A percentile compares a stretch with the other conserved stretches of the same genome.
These are phyloP conservation scores for Chelon auratus DNA, from an alignment of 2,797 vertebrate genomes.

Conservation along the genomic window DNA sequence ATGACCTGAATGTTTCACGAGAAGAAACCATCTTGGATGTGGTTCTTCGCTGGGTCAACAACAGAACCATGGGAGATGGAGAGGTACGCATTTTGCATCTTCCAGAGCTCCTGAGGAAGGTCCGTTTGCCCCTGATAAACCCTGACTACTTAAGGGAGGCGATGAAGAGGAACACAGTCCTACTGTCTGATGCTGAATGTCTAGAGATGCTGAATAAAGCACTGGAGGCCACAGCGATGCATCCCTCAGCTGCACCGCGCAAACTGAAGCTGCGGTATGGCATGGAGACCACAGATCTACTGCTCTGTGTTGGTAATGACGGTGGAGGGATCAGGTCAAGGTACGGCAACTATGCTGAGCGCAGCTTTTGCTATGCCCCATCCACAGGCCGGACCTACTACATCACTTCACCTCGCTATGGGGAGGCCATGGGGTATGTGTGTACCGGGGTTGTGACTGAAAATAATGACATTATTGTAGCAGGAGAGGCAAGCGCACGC, in stretches of 20 bases:
- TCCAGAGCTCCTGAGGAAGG: slow-evolving; percentile 91
- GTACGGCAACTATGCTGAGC: slow-evolving; percentile 89
- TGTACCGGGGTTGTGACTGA: slow-evolving; percentile 92
- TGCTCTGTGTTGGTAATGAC: slow-evolving; percentile 96
- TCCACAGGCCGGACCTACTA: slow-evolving; percentile 88
- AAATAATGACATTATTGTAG: slow-evolving; percentile 91
- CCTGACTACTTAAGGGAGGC: slow-evolving; percentile 89
- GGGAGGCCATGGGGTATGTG: slow-evolving; percentile 91
- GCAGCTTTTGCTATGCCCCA: slow-evolving; percentile 94
- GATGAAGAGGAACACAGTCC: slow-evolving; percentile 88
- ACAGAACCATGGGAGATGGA: slow-evolving; percentile 70
- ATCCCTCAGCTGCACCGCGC: slow-evolving; percentile 83
- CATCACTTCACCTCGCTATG: slow-evolving; percentile 94
- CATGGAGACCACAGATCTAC: slow-evolving; percentile 95
- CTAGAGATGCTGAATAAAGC: slow-evolving; percentile 90
- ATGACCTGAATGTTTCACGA: slow-evolving; percentile 93
- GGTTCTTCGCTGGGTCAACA: slow-evolving; percentile 92
- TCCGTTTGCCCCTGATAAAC: slow-evolving; percentile 90
- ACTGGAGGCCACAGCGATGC: slow-evolving; percentile 84
- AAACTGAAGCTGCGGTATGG: slow-evolving; percentile 91
- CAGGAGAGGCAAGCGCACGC: slow-evolving; percentile 92
- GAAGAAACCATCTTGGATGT: slow-evolving; percentile 96
- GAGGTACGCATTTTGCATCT: slow-evolving; percentile 85
- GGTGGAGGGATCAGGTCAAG: slow-evolving; percentile 91
- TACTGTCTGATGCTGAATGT: slow-evolving; percentile 90